Evolutionary conservation across 2,113 vertebrate genomes (phyloP).

Genomic region (Salminus brasiliensis): DNA sequence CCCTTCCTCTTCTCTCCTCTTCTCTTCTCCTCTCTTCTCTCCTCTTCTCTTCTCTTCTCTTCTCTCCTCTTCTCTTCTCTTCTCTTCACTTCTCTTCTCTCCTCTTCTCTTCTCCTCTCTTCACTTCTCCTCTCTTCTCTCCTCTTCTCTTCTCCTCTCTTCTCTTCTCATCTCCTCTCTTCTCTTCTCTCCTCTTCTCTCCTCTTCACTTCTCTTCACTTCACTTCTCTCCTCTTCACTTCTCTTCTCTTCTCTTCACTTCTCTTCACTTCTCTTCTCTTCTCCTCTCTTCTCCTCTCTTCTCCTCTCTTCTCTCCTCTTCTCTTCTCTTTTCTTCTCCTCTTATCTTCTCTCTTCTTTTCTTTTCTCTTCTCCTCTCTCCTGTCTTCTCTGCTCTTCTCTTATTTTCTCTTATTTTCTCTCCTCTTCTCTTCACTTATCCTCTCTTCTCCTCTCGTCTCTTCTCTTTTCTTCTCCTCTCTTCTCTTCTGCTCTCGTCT

Average conservation of each 20-base stretch:
- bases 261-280: no score
- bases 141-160: background rate
- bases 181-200: background rate
- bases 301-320: background rate
- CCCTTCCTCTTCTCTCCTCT: background rate
- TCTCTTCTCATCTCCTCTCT: background rate
- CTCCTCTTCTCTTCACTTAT: slow-evolving; percentile 10
- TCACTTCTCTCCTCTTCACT: background rate
- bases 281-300: slow-evolving; percentile 6
- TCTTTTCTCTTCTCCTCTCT: no score
- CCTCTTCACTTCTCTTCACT: no score
- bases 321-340: background rate
- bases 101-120: background rate
- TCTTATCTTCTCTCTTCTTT: no score
- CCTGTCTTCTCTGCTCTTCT: slow-evolving; percentile 9
- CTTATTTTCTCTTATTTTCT: background rate
- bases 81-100: background rate
- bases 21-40: background rate
- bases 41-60: background rate
- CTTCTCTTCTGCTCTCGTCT: slow-evolving; percentile 12
- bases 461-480: background rate
- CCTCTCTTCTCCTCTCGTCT: background rate
- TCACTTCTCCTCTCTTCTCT: background rate
- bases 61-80: slow-evolving; percentile 8
- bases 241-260: no score